These are phyloP conservation scores for Chloroceryle inda DNA, from an alignment of 2,797 vertebrate species.

Conservation along the genomic window DNA sequence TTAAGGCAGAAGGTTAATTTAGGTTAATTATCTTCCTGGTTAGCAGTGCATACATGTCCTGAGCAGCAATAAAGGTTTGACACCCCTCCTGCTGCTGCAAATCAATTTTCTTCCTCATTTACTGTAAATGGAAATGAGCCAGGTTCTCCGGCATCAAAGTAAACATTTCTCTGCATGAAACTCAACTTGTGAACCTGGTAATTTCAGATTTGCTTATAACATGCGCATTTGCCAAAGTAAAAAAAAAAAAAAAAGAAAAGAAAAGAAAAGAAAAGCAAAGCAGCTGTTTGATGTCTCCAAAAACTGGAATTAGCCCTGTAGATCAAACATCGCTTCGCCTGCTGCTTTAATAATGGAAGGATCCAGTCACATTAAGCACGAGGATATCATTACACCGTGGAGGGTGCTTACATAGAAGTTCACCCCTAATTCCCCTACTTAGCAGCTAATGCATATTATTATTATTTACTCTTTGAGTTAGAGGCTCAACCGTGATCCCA, in stretches of 20 bases:
- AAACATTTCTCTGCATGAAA: constrained; percentile 71
- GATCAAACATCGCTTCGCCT: constrained; percentile 58
- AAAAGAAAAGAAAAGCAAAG: background rate
- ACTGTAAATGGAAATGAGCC: constrained; percentile 74
- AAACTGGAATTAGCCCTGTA: constrained; percentile 65
- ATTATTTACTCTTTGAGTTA: constrained; percentile 44
- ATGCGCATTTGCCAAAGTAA: constrained; percentile 40
- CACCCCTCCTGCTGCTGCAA: constrained; percentile 75
- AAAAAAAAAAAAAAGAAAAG: background rate
- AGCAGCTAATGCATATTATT: constrained; percentile 57
- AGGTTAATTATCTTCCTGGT: constrained; percentile 80
- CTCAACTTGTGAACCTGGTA: constrained; percentile 79
- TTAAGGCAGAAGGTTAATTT: constrained; percentile 78
- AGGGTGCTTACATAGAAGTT: constrained; percentile 1
- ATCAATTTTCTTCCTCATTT: constrained; percentile 79
- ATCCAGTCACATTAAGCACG: constrained; percentile 44
- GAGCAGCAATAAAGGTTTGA: constrained; percentile 73
- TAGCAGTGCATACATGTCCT: constrained; percentile 75
- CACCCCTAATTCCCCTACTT: constrained; percentile 58
- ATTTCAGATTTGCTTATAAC: constrained; percentile 74
- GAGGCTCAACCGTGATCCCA: background rate
- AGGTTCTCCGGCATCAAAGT: constrained; percentile 74
- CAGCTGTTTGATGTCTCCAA: constrained; percentile 75
- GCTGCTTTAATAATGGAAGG: constrained; percentile 65
- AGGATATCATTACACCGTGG: constrained; percentile 41